These are phyloP conservation scores for Lepus townsendii DNA, from an alignment of 2,797 vertebrate genomes.

Conservation along the genomic window DNA sequence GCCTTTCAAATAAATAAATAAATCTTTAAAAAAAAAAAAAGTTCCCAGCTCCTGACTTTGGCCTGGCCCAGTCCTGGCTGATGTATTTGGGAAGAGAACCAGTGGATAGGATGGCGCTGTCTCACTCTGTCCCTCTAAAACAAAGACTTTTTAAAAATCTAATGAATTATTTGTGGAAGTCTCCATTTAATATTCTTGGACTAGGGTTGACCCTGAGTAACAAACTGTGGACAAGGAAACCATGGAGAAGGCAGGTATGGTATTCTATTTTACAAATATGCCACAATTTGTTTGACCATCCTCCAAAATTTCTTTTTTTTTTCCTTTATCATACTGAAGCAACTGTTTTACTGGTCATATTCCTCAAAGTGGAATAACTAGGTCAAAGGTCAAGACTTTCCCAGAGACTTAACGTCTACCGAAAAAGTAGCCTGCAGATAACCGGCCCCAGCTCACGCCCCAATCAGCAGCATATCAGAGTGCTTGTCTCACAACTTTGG, in stretches of 20 bases:
- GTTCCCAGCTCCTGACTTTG: too few species aligned
- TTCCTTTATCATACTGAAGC: neutral
- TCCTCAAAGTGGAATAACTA: neutral
- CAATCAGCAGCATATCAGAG: neutral
- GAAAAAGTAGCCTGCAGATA: neutral
- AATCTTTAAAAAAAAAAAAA: too few species aligned
- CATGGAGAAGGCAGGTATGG: neutral
- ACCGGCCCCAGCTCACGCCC: neutral
- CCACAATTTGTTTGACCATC: neutral
- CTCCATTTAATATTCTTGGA: neutral
- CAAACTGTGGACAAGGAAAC: neutral
- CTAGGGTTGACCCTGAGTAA: neutral
- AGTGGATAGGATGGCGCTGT: too few species aligned
- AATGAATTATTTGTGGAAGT: neutral
- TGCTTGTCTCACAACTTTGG: neutral
- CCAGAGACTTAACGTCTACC: neutral
- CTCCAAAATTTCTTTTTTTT: neutral
- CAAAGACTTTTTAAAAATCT: neutral
- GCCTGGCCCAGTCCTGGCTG: too few species aligned
- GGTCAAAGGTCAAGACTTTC: neutral
- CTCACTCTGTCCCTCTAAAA: too few species aligned
- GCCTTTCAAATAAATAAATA: too few species aligned
- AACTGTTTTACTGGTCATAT: neutral
- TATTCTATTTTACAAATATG: neutral
- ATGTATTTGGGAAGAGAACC: too few species aligned